Percentiles rank a stretch among this genome's conserved stretches.
These are phyloP conservation scores for Lethenteron reissneri DNA, from an alignment of 2,113 vertebrate species.

Conservation along the genomic window DNA sequence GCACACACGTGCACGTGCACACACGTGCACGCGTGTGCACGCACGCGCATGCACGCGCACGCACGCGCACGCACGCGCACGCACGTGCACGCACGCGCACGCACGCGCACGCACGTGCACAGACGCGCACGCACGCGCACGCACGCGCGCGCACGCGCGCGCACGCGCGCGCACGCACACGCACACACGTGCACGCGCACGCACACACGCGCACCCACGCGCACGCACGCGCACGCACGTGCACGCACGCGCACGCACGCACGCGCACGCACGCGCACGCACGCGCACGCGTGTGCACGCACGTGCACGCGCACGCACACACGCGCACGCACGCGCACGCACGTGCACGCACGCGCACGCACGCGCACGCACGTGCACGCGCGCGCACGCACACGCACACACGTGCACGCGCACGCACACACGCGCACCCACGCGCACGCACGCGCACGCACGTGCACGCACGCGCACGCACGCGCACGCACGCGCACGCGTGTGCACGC, in stretches of 20 bases:
- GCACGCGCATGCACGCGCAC: background rate
- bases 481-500: background rate
- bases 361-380: background rate
- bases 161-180: background rate
- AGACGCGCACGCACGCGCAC: background rate
- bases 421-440: constrained; percentile 1
- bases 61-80: background rate
- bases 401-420: background rate
- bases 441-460: background rate
- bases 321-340: background rate
- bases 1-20: background rate
- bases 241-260: constrained; percentile 3
- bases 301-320: background rate
- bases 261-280: background rate
- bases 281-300: background rate
- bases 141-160: background rate
- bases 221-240: constrained; percentile 1
- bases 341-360: background rate
- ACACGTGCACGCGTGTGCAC: background rate
- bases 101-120: background rate
- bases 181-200: background rate
- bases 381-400: background rate
- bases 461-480: background rate
- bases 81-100: background rate
- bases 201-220: background rate